Evolutionary conservation across 2,888 invertebrate genomes (phyloP), one percentile per base, ranked within the genome.

Genomic region (Hanleya hanleyi): DNA sequence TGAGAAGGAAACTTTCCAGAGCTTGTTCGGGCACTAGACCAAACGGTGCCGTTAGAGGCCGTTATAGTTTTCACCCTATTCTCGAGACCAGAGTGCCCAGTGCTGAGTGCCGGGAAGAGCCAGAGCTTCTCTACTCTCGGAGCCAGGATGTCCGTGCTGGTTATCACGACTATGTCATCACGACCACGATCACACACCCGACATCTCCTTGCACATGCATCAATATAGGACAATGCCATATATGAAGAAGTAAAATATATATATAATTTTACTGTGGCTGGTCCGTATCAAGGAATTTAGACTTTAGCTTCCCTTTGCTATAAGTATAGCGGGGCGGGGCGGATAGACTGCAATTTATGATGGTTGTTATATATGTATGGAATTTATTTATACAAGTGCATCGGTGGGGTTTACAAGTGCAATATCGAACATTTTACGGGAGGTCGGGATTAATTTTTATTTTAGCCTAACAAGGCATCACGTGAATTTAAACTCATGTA

Each of bases 311-410:
- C 57, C 57, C 57, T 15, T 15, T 2, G 32, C 32, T 22, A 22
- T n/a, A n/a, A n/a, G n/a, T n/a, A n/a, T n/a, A n/a, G n/a, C n/a
- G 4, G 22, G 57, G 26, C 57, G 29, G 15, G 5, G 29, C 29
- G 57, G 29, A 57, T 57, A 4, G n/a, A 51, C 15, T 29, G 57
- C 57, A 57, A 29, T 15, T 57, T 7, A 7, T 32, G 4, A 57
- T 29, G 7, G 22, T 57, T 57, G 57, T 57, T 57, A 29, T 47
- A 47, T 29, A n/a, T 57, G 57, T 57, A 57, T 29, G 57, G 57
- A 32, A 57, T 57, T 32, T 57, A 57, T 57, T 57, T 57, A 57
- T 57, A 57, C 57, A 57, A 57, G 57, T 57, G 57, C 22, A 29
- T 57, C 15, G 3, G 29, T 57, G 26, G 26, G 26, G 29, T 26